A percentile compares a stretch with the other conserved stretches of the same genome.
These are phyloP conservation scores for Rousettus leschenaultii DNA, from an alignment of 2,113 vertebrate species.

Conservation along the genomic window DNA sequence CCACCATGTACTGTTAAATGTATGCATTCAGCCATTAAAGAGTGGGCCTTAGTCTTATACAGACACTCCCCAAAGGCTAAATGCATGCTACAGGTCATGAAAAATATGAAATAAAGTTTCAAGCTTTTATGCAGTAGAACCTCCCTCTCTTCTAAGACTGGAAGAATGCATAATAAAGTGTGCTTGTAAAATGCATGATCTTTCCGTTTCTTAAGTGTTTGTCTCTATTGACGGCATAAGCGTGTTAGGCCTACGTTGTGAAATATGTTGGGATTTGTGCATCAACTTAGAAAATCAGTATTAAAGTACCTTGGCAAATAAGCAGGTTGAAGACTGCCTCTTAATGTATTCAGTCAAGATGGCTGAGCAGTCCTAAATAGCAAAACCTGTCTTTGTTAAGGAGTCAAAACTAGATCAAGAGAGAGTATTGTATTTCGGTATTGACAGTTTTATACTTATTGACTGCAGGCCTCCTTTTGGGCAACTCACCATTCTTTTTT, in stretches of 20 bases:
- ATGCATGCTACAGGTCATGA: conserved; percentile 65
- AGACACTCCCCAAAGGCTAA: not conserved
- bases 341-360: conserved; percentile 31
- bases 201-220: not conserved
- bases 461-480: not conserved
- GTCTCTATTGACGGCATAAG: not conserved
- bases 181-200: not conserved
- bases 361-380: conserved; percentile 37
- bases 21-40: conserved; percentile 58
- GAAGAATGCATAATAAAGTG: conserved; percentile 17
- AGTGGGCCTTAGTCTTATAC: conserved; percentile 29
- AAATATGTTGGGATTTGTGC: not conserved
- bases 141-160: not conserved
- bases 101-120: conserved; percentile 67
- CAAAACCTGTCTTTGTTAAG: conserved; percentile 52
- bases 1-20: conserved; percentile 39
- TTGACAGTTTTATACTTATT: not conserved
- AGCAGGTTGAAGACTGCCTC: not conserved
- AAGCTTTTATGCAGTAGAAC: not conserved
- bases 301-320: not conserved
- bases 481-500: not conserved
- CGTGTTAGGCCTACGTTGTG: conserved; percentile 38
- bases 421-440: not conserved
- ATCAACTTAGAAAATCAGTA: conserved; percentile 25
- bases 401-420: conserved; percentile 22